Percentiles rank a stretch among this genome's conserved stretches.
phyloP scores from a whole-genome alignment of 2,113 vertebrate species.

The Chloropsis hardwickii region DNA sequence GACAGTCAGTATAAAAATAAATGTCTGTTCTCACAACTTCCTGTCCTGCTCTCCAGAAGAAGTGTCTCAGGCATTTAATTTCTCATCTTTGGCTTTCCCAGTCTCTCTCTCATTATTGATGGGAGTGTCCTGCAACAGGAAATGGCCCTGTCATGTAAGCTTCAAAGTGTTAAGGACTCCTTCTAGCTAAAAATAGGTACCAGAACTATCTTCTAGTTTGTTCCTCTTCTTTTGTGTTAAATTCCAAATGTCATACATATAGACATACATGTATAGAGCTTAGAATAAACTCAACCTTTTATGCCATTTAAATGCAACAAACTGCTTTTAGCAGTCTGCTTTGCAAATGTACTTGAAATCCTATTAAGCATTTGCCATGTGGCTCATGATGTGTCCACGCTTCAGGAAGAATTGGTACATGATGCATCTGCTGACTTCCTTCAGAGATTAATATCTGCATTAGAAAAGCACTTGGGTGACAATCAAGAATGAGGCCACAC shows the following conservation, averaged over 20 bases:
- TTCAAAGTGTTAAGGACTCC: neutral
- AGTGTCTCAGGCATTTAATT: neutral
- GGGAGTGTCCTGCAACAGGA: neutral
- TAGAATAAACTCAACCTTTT: constrained; percentile 28
- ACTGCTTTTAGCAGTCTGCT: neutral
- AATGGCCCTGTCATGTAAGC: neutral
- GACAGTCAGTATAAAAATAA: constrained; percentile 21
- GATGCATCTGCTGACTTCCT: neutral
- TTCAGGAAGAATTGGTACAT: neutral
- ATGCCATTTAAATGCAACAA: constrained; percentile 14
- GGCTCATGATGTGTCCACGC: neutral
- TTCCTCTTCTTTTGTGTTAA: neutral
- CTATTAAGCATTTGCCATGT: neutral
- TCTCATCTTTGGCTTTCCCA: neutral
- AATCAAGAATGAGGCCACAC: neutral
- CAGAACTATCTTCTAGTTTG: neutral
- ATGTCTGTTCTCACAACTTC: constrained; percentile 13
- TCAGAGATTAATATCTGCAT: neutral
- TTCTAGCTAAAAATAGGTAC: neutral
- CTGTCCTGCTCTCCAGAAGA: neutral
- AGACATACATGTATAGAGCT: neutral
- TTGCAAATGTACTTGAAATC: neutral
- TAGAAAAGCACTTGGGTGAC: neutral
- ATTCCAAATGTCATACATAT: neutral
- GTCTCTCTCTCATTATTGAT: neutral